A percentile compares a stretch with the other conserved stretches of the same genome.
Evolutionary conservation across 2,113 vertebrate species (phyloP).

Genomic region (Actenoides lindsayi): DNA sequence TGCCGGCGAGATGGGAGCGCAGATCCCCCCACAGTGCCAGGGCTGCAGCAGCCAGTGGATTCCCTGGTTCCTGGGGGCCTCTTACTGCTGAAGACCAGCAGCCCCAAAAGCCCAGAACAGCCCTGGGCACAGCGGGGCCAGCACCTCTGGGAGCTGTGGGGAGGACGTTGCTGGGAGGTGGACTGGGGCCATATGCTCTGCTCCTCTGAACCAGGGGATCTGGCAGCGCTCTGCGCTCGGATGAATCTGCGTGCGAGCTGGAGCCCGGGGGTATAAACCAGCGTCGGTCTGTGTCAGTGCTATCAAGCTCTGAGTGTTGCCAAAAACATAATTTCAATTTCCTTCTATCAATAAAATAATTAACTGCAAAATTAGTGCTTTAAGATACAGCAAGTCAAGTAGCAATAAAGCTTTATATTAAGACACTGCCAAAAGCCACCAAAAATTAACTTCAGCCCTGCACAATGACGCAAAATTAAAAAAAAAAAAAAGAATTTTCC

Average conservation of each 20-base stretch:
- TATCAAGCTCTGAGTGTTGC: background rate
- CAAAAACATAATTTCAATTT: background rate
- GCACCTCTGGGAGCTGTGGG: accelerated
- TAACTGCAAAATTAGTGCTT: background rate
- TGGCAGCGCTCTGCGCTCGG: background rate
- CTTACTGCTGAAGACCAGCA: background rate
- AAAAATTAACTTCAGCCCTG: background rate
- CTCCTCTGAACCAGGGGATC: background rate
- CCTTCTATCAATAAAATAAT: background rate
- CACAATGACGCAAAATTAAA: background rate
- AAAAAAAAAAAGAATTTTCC: background rate
- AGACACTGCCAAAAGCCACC: background rate
- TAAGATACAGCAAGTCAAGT: background rate
- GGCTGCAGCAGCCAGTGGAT: background rate
- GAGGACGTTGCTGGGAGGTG: no score
- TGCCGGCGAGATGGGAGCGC: background rate
- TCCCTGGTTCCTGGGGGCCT: background rate
- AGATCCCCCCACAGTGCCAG: background rate
- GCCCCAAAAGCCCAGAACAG: background rate
- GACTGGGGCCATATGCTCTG: background rate
- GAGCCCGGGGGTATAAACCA: background rate
- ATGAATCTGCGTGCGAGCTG: accelerated
- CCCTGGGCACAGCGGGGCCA: background rate
- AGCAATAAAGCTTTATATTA: background rate
- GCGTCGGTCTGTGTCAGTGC: slow-evolving; percentile 5